Percentiles rank a stretch among this genome's conserved stretches.
Conservation (phyloP, 2,113 vertebrate genomes). For the Megalops atlanticus region DNA sequence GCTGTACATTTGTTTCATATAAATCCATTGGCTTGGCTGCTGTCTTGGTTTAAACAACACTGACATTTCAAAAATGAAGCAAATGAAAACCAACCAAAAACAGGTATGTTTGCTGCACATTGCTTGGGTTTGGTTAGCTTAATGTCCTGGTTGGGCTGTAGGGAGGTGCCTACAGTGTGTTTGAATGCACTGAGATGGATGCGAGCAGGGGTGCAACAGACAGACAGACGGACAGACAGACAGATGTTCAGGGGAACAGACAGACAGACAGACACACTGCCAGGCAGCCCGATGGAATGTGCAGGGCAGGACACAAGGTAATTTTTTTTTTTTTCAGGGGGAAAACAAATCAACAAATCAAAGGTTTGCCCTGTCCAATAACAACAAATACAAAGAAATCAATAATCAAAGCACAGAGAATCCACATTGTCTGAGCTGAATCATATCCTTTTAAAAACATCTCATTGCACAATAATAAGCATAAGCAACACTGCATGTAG, state of each 20-base stretch:
- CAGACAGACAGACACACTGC: constrained; percentile 38
- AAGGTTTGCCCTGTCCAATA: constrained; percentile 53
- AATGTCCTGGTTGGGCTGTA: constrained; percentile 46
- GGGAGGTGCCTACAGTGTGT: constrained; percentile 11
- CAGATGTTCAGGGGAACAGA: constrained; percentile 40
- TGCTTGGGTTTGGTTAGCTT: constrained; percentile 53
- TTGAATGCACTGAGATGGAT: background rate
- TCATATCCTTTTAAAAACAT: constrained; percentile 56
- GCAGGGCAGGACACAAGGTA: constrained; percentile 50
- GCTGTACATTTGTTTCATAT: constrained; percentile 59
- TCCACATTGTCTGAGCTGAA: constrained; percentile 44
- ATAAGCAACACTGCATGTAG: constrained; percentile 65
- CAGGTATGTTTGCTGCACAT: constrained; percentile 38
- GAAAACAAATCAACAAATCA: constrained; percentile 21
- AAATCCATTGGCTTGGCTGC: constrained; percentile 65
- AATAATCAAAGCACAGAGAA: constrained; percentile 49
- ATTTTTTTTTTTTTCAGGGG: constrained; percentile 34
- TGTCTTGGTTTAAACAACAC: constrained; percentile 57
- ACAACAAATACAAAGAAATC: constrained; percentile 34
- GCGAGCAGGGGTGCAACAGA: background rate
- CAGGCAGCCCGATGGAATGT: constrained; percentile 67
- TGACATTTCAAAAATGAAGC: constrained; percentile 48
- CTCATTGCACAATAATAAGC: constrained; percentile 60
- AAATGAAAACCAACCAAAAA: constrained; percentile 18
- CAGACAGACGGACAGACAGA: background rate